phyloP scores from a whole-genome alignment of 2,888 invertebrate species.

The Camptogramma bilineatum region DNA sequence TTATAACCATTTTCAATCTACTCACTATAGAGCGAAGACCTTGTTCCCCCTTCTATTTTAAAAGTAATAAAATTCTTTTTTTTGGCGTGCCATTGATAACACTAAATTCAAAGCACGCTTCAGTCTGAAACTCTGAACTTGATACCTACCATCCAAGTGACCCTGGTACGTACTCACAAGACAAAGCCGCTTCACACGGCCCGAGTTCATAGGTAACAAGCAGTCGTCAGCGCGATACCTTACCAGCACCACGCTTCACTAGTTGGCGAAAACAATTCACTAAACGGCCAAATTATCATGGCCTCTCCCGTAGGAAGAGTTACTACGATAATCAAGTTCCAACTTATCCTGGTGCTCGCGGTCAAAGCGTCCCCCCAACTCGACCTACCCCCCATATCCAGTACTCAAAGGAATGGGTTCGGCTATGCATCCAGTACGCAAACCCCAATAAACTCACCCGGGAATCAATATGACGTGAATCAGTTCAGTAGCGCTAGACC shows the following conservation, averaged over 20 bases:
- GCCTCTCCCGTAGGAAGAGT: slow-evolving; percentile 50
- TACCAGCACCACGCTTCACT: slow-evolving; percentile 71
- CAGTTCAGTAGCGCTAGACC: slow-evolving; percentile 71
- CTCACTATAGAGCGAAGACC: no score
- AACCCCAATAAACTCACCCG: slow-evolving; percentile 71
- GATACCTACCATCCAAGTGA: slow-evolving; percentile 32
- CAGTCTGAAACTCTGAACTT: slow-evolving; percentile 44
- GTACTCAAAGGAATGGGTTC: slow-evolving; percentile 64
- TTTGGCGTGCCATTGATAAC: neutral
- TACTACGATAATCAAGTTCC: slow-evolving; percentile 48
- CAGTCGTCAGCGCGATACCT: slow-evolving; percentile 76
- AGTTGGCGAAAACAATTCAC: slow-evolving; percentile 33
- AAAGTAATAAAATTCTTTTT: neutral
- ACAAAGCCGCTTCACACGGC: slow-evolving; percentile 78
- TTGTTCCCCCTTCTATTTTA: no score
- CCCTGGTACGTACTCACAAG: slow-evolving; percentile 48
- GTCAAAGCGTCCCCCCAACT: slow-evolving; percentile 73
- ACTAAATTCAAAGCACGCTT: slow-evolving; percentile 8
- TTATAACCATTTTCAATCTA: no score
- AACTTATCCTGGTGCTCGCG: slow-evolving; percentile 56
- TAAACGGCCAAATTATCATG: slow-evolving; percentile 63
- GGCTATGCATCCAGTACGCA: slow-evolving; percentile 71
- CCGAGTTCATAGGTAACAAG: slow-evolving; percentile 63
- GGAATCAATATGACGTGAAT: slow-evolving; percentile 72
- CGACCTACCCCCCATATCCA: slow-evolving; percentile 83